phyloP scores from a whole-genome alignment of 2,797 vertebrate species.

The Xerus rutilus region DNA sequence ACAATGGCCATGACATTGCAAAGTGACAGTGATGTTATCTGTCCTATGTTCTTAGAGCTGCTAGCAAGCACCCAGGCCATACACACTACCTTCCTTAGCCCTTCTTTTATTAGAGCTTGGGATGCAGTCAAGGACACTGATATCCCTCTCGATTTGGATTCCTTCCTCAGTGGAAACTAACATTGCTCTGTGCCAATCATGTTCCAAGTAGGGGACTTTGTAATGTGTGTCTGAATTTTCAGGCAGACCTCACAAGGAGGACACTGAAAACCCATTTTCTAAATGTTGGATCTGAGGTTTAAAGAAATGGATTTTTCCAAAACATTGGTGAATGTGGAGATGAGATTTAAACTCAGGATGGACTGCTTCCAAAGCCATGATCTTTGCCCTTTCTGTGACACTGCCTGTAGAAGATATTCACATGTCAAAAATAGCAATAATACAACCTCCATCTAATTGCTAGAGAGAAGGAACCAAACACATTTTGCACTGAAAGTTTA shows the following conservation, averaged over 20 bases:
- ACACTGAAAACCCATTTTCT: not conserved
- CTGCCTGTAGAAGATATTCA: not conserved
- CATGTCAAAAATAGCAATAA: not conserved
- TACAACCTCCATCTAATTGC: not conserved
- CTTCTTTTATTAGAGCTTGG: not conserved
- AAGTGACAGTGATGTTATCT: too few species aligned
- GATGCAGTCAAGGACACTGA: not conserved
- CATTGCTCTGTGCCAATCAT: fast-evolving
- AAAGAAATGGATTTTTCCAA: not conserved
- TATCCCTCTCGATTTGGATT: too few species aligned
- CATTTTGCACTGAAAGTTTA: not conserved
- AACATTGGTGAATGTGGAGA: not conserved
- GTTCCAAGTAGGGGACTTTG: not conserved
- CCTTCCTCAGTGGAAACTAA: not conserved
- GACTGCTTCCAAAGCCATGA: not conserved
- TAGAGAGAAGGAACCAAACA: not conserved
- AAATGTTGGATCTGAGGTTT: not conserved
- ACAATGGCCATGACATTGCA: not conserved
- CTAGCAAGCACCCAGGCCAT: not conserved
- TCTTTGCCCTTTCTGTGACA: not conserved
- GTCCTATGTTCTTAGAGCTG: not conserved
- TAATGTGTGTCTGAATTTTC: not conserved
- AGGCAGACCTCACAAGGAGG: not conserved
- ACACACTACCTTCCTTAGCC: not conserved
- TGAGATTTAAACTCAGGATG: not conserved